A percentile compares a stretch with the other conserved stretches of the same genome.
phyloP scores from a whole-genome alignment of 2,113 vertebrate species.

The Turdus rufiventris region DNA sequence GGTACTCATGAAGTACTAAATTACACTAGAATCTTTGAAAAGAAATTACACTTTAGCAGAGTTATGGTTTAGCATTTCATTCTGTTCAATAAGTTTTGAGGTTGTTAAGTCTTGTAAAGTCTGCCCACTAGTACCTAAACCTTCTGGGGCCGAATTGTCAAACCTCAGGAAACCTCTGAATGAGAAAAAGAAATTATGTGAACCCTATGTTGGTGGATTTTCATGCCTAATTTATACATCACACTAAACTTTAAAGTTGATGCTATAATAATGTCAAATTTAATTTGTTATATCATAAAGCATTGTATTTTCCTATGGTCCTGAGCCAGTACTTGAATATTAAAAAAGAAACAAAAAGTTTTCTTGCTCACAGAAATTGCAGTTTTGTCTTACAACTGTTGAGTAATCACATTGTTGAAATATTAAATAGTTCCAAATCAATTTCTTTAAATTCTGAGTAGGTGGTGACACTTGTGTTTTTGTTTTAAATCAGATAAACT shows the following conservation, averaged over 20 bases:
- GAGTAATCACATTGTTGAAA: neutral
- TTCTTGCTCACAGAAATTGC: neutral
- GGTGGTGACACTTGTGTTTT: neutral
- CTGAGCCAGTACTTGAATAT: neutral
- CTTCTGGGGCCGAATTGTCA: neutral
- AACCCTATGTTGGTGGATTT: neutral
- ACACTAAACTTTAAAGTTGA: neutral
- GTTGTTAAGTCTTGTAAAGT: neutral
- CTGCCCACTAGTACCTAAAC: neutral
- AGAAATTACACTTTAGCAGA: neutral
- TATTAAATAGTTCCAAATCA: neutral
- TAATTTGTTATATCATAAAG: neutral
- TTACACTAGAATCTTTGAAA: neutral
- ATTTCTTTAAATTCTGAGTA: conserved; percentile 11
- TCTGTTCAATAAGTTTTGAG: neutral
- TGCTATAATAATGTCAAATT: neutral
- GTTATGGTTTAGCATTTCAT: neutral
- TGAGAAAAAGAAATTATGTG: neutral
- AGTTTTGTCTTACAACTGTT: neutral
- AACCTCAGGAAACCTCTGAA: neutral
- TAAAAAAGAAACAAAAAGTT: neutral
- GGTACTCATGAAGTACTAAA: neutral
- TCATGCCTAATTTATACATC: neutral
- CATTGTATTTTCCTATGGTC: neutral
- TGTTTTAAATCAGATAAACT: conserved; percentile 86